Evolutionary conservation across 30 jellyfish, hydroid and myxozoan genomes (phyloP).

Genomic region (Aurelia coerulea): DNA sequence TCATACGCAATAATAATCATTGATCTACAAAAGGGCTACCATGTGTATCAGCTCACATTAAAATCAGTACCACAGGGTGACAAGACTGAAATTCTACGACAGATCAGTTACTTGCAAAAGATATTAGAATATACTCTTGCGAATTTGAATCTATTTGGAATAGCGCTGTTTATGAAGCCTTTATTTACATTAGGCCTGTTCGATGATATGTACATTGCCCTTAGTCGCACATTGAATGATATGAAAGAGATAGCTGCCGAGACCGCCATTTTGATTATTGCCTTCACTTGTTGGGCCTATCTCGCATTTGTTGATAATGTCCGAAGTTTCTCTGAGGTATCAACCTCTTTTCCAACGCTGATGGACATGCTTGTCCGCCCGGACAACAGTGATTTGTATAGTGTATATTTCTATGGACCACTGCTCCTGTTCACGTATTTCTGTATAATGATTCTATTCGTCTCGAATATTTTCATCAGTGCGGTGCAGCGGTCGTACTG

Average conservation of each 20-base stretch:
- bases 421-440: constrained; percentile 22
- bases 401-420: constrained; percentile 24
- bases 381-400: constrained; percentile 36
- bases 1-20: constrained; percentile 31
- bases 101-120: not conserved
- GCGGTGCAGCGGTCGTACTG: constrained; percentile 61
- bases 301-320: constrained; percentile 51
- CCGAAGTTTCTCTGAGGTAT: constrained; percentile 25
- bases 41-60: constrained; percentile 4
- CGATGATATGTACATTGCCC: constrained; percentile 67
- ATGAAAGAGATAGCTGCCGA: constrained; percentile 59
- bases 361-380: constrained; percentile 76
- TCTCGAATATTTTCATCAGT: constrained; percentile 54
- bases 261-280: constrained; percentile 35
- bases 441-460: constrained; percentile 33
- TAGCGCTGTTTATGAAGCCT: constrained; percentile 46
- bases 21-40: not conserved
- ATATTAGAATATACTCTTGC: constrained; percentile 23
- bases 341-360: constrained; percentile 34
- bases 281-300: constrained; percentile 62
- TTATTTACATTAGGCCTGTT: constrained; percentile 63
- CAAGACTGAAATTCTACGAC: constrained; percentile 9
- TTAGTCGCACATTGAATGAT: constrained; percentile 25
- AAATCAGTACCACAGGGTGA: not conserved
- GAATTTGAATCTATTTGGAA: constrained; percentile 16